Evolutionary conservation across 2,797 vertebrate genomes (phyloP).

Genomic region (Gorsachius magnificus): DNA sequence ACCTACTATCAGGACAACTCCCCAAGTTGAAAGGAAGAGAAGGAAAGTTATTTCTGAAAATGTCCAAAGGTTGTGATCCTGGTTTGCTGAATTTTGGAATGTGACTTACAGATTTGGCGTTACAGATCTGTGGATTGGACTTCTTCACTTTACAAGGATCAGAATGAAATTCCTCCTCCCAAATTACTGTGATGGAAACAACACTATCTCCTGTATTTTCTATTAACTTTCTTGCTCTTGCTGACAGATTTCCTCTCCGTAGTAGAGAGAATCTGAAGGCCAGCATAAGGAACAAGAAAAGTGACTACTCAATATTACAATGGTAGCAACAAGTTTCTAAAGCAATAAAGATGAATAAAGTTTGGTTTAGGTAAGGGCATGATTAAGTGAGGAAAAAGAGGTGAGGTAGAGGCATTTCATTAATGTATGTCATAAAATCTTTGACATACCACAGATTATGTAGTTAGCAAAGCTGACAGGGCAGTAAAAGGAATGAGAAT

Average conservation of each 20-base stretch:
- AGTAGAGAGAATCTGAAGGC: background rate
- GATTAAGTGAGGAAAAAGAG: background rate
- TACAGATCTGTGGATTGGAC: background rate
- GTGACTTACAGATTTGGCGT: background rate
- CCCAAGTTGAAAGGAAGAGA: background rate
- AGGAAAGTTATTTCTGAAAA: background rate
- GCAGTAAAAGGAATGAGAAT: background rate
- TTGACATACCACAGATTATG: background rate
- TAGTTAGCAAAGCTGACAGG: background rate
- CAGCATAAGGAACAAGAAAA: background rate
- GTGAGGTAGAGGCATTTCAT: background rate
- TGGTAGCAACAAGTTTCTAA: background rate
- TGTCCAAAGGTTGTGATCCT: background rate
- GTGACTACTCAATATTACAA: background rate
- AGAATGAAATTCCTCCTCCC: background rate
- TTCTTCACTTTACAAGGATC: background rate
- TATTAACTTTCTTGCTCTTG: background rate
- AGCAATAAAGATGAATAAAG: background rate
- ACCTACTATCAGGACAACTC: background rate
- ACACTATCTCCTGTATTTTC: background rate
- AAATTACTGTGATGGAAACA: background rate
- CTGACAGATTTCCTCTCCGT: background rate
- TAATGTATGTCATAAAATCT: background rate
- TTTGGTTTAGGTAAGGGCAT: background rate
- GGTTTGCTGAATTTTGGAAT: background rate